phyloP scores from a whole-genome alignment of 1,140 invertebrate species.

The Formica exsecta region DNA sequence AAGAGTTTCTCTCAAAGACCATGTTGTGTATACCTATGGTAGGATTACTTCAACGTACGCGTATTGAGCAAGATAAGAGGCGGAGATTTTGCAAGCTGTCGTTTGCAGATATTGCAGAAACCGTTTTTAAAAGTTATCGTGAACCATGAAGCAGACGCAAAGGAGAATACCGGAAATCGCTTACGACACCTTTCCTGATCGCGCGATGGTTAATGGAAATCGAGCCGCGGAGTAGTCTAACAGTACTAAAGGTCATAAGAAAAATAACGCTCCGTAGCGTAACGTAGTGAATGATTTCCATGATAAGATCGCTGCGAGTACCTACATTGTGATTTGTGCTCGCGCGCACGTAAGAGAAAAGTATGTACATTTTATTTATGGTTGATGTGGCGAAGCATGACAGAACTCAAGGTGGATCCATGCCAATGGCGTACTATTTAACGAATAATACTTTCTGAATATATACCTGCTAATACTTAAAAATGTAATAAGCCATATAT shows the following conservation, averaged over 20 bases:
- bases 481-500: background rate
- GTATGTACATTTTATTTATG: slow-evolving; percentile 11
- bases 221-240: background rate
- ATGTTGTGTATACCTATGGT: background rate
- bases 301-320: slow-evolving; percentile 2
- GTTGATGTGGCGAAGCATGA: slow-evolving; percentile 45
- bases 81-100: slow-evolving; percentile 46
- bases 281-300: slow-evolving; percentile 32
- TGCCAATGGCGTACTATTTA: slow-evolving; percentile 33
- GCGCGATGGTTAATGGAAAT: slow-evolving; percentile 35
- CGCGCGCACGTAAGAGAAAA: slow-evolving; percentile 7
- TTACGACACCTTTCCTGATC: slow-evolving; percentile 24
- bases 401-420: slow-evolving; percentile 44
- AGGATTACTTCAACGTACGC: slow-evolving; percentile 12
- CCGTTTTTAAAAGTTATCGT: slow-evolving; percentile 43
- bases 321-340: slow-evolving; percentile 40
- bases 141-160: slow-evolving; percentile 29
- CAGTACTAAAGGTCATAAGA: slow-evolving; percentile 27
- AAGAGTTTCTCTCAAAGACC: background rate
- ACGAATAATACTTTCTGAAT: slow-evolving; percentile 6
- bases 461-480: background rate
- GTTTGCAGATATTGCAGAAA: slow-evolving; percentile 6
- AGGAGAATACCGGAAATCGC: slow-evolving; percentile 27
- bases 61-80: slow-evolving; percentile 33
- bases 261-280: background rate